Conservation (phyloP, 2,797 vertebrate species). For the Lutjanus campechanus region DNA sequence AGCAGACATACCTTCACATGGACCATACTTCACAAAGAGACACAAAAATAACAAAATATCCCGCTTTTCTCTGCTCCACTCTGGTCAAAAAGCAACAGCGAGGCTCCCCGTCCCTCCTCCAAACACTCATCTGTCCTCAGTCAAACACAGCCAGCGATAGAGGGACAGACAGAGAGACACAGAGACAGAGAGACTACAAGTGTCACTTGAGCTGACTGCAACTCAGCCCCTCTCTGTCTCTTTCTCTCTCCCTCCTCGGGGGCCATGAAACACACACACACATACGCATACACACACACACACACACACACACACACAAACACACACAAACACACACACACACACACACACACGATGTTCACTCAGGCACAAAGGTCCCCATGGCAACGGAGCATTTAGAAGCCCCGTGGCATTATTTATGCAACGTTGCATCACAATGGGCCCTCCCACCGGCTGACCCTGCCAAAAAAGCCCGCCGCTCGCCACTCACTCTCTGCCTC, state of each 20-base stretch:
- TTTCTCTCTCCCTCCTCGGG: slow-evolving; percentile 62
- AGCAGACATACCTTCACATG: slow-evolving; percentile 83
- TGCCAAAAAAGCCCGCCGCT: slow-evolving; percentile 85
- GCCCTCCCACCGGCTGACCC: slow-evolving; percentile 87
- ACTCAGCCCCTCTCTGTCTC: slow-evolving; percentile 56
- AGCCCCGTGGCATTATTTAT: slow-evolving; percentile 92
- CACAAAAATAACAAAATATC: slow-evolving; percentile 37
- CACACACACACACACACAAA: slow-evolving; percentile 59
- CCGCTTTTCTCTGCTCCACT: slow-evolving; percentile 48
- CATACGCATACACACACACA: slow-evolving; percentile 56
- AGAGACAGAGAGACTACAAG: slow-evolving; percentile 66
- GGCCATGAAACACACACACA: slow-evolving; percentile 60
- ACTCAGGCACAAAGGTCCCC: slow-evolving; percentile 96
- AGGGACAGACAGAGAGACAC: slow-evolving; percentile 38
- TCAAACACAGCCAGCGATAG: slow-evolving; percentile 50
- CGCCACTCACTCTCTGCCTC: slow-evolving; percentile 67
- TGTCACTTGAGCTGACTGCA: slow-evolving; percentile 81
- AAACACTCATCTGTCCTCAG: slow-evolving; percentile 65
- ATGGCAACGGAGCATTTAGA: slow-evolving; percentile 94
- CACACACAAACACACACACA: slow-evolving; percentile 49
- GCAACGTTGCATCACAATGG: slow-evolving; percentile 93
- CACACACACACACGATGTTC: slow-evolving; percentile 82
- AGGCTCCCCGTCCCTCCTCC: slow-evolving; percentile 38
- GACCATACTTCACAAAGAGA: slow-evolving; percentile 79
- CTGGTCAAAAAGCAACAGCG: slow-evolving; percentile 54